phyloP scores from a whole-genome alignment of 2,113 vertebrate species.

The Lepisosteus oculatus region DNA sequence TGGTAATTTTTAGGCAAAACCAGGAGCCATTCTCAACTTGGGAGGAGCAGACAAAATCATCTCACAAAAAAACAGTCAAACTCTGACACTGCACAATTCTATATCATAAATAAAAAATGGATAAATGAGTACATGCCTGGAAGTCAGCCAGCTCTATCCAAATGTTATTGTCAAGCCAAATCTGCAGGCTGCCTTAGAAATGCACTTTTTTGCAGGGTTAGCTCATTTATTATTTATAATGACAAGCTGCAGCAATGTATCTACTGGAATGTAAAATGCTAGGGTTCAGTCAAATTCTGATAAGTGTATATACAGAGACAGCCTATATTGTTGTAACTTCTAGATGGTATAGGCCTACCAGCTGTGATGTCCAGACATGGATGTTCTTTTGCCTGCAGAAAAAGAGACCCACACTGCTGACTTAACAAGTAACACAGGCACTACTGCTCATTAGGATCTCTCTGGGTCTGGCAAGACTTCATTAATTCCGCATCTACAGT shows the following conservation, averaged over 20 bases:
- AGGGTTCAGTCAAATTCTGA: conserved; percentile 8
- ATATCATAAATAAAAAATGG: background rate
- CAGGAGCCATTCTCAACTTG: too few species aligned
- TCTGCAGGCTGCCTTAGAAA: conserved; percentile 35
- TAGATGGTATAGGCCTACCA: background rate
- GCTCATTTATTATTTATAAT: conserved; percentile 25
- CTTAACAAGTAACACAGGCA: background rate
- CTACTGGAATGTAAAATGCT: background rate
- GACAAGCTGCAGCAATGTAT: conserved; percentile 25
- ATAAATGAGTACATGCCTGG: conserved; percentile 10
- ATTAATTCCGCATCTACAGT: too few species aligned
- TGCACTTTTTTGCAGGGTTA: conserved; percentile 9
- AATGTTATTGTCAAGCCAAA: conserved; percentile 18
- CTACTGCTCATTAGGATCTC: too few species aligned
- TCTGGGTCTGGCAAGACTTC: too few species aligned
- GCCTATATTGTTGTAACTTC: background rate
- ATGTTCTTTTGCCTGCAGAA: background rate
- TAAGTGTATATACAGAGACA: background rate
- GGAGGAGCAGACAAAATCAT: too few species aligned
- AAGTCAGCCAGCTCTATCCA: background rate
- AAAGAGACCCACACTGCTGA: conserved; percentile 10
- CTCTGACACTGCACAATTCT: conserved; percentile 8
- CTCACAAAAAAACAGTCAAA: background rate
- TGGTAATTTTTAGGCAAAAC: too few species aligned
- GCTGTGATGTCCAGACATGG: background rate